These are phyloP conservation scores for Mesembrinibis cayennensis DNA, from an alignment of 2,113 vertebrate species.

Conservation along the genomic window DNA sequence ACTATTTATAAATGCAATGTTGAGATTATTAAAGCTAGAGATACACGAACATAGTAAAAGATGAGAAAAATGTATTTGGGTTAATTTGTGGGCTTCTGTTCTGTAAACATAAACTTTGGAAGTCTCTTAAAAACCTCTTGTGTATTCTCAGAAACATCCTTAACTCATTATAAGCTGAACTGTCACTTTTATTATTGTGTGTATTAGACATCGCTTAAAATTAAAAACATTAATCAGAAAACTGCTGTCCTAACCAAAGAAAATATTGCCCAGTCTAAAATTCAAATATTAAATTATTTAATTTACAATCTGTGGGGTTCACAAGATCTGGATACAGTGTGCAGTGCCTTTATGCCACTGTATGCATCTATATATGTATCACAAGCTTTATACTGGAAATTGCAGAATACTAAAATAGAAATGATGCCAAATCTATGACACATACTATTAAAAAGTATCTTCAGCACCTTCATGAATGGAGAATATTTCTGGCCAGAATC, in stretches of 20 bases:
- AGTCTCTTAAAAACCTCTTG: constrained; percentile 65
- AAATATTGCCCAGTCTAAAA: constrained; percentile 75
- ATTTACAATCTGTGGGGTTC: constrained; percentile 19
- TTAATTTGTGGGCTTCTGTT: constrained; percentile 67
- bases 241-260: constrained; percentile 72
- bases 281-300: constrained; percentile 79
- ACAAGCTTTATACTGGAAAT: neutral
- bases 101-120: constrained; percentile 66
- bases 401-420: neutral
- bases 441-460: neutral
- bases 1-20: neutral
- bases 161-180: constrained; percentile 77
- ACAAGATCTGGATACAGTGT: neutral
- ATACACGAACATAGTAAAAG: constrained; percentile 27
- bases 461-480: neutral
- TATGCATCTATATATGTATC: neutral
- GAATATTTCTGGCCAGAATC: neutral
- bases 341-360: neutral
- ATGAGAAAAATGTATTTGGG: constrained; percentile 61
- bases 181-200: constrained; percentile 80
- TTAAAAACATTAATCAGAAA: constrained; percentile 86
- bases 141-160: constrained; percentile 70
- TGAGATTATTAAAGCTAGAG: constrained; percentile 43
- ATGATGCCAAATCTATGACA: neutral
- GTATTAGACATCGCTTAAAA: constrained; percentile 77